Base-by-base conservation (phyloP, 2,797 vertebrate species). In the Monodelphis domestica region DNA sequence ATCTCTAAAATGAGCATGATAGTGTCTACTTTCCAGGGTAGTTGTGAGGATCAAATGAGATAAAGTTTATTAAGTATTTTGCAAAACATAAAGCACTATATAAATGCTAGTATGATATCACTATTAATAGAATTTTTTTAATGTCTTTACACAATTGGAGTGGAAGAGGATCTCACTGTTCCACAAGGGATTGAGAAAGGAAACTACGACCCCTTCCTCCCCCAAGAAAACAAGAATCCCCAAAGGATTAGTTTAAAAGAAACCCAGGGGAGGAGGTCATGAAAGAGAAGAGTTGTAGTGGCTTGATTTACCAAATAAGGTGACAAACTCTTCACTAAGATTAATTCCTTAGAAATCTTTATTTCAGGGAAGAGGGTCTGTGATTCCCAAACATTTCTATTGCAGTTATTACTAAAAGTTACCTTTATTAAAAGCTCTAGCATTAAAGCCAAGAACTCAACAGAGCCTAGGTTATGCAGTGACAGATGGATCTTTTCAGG, bases 401-500 rank as follows among this genome's bases (percentile, higher is more conserved):
- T 55, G 63, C 26, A 78, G 51, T 87, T 63, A 95, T 59, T n/a
- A 89, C 52, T 33, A 88, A 33, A 15, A 84, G 84, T 63, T 88
- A 51, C 38, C 53, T 88, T 93, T 57, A 84, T 90, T 56, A 87
- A 89, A 54, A 84, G 21, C 52, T 45, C 52, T 28, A 89, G 33
- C 38, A 90, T 88, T 91, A 56, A 91, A 54, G 90, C 84, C 28
- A 88, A 87, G n/a, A 33, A 70, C 54, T 84, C 38, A 26, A 84
- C 45, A 87, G 78, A 90, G 94, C 24, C 53, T 55, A 92, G 87
- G 53, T 26, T 33, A 52, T 63, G 50, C 21, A 50, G 24, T 84
- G 38, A 70, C 63, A 70, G 63, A 70, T 70, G 30, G 93, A 63
- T 93, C 94, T 89, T 59, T 50, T 93, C 21, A 26, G 91, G 91